Conservation (phyloP, 2,888 invertebrate genomes). For the Apamea anceps region DNA sequence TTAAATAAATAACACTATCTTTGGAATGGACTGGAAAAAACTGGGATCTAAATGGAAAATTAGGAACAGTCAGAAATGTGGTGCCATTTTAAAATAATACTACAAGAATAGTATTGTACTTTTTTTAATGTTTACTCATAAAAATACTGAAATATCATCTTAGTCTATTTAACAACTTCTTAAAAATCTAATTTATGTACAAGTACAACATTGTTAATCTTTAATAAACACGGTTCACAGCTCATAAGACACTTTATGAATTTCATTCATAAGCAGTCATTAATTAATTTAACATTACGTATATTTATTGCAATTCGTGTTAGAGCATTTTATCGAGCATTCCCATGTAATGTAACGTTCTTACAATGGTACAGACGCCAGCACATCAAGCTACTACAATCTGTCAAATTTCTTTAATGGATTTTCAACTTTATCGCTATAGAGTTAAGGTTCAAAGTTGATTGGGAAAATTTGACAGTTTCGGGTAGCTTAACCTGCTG, state of each 20-base stretch:
- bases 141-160: constrained; percentile 57
- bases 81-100: background rate
- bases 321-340: background rate
- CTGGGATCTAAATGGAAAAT: background rate
- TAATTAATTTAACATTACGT: constrained; percentile 32
- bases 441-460: too few relatives aligned
- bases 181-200: constrained; percentile 48
- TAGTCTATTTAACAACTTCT: constrained; percentile 38
- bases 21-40: background rate
- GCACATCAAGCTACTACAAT: too few relatives aligned
- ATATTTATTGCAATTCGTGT: constrained; percentile 15
- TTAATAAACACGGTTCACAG: constrained; percentile 48
- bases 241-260: constrained; percentile 41
- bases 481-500: too few relatives aligned
- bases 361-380: background rate
- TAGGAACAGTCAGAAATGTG: background rate
- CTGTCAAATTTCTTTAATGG: too few relatives aligned
- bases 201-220: constrained; percentile 37
- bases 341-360: background rate
- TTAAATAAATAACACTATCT: too few relatives aligned
- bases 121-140: constrained; percentile 52
- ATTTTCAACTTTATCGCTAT: too few relatives aligned
- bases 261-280: constrained; percentile 29
- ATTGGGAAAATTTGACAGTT: too few relatives aligned
- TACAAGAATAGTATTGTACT: constrained; percentile 17